A percentile compares a stretch with the other conserved stretches of the same genome.
phyloP scores from a whole-genome alignment of 2,797 vertebrate genomes.

The Alcedo atthis region DNA sequence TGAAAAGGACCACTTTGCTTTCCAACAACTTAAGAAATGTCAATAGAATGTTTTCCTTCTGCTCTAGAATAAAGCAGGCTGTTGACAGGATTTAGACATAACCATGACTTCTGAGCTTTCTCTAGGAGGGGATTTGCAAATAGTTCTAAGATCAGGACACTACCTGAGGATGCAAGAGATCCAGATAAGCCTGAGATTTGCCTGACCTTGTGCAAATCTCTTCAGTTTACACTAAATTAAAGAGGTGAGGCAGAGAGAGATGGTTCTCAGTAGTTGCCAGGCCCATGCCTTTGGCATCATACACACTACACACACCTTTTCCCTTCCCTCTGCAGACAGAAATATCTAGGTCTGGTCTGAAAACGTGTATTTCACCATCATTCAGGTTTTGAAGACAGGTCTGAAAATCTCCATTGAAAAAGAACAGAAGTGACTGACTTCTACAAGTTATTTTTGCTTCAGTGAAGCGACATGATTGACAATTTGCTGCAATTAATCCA shows the following conservation, averaged over 20 bases:
- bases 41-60: not conserved
- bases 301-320: not conserved
- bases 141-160: not conserved
- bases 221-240: not conserved
- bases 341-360: not conserved
- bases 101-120: not conserved
- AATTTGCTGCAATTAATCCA: conserved; percentile 36
- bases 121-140: not conserved
- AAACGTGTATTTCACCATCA: not conserved
- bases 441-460: conserved; percentile 19
- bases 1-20: not conserved
- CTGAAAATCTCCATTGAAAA: not conserved
- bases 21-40: not conserved
- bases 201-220: not conserved
- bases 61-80: not conserved
- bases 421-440: not conserved
- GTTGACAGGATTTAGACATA: not conserved
- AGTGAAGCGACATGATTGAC: conserved; percentile 8
- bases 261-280: not conserved
- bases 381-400: not conserved
- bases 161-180: not conserved
- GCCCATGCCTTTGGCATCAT: not conserved
- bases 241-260: not conserved
- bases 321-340: not conserved
- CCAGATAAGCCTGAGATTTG: not conserved